These are phyloP conservation scores for Medauroidea extradentata DNA, from an alignment of 1,140 invertebrate genomes.

Conservation along the genomic window DNA sequence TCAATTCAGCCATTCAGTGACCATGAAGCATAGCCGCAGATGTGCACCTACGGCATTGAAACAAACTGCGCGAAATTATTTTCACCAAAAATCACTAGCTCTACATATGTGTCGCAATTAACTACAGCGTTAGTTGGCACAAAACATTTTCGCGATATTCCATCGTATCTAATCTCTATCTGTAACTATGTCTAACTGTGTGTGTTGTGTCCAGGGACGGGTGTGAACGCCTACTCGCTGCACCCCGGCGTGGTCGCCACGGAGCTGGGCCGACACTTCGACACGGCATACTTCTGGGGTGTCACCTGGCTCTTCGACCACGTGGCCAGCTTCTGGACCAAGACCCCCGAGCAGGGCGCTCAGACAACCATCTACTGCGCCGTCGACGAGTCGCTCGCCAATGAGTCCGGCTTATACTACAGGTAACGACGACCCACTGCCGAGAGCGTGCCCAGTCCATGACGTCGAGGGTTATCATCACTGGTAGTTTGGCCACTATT, in stretches of 20 bases:
- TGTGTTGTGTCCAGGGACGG: constrained; percentile 28
- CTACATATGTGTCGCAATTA: too few species aligned
- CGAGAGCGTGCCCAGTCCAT: background rate
- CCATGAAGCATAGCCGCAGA: too few species aligned
- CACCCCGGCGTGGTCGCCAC: constrained; percentile 72
- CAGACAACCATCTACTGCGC: constrained; percentile 78
- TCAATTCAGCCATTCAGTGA: too few species aligned
- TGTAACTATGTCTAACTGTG: too few species aligned
- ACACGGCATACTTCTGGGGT: constrained; percentile 22
- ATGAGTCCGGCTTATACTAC: constrained; percentile 60
- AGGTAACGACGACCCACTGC: constrained; percentile 39
- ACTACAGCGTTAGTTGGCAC: too few species aligned
- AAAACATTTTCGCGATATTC: too few species aligned
- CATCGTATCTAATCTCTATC: too few species aligned
- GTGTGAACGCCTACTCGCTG: constrained; percentile 61
- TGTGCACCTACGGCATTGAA: too few species aligned
- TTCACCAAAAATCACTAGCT: too few species aligned
- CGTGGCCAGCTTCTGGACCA: constrained; percentile 45
- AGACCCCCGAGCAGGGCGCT: constrained; percentile 62
- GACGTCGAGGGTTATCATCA: too few species aligned
- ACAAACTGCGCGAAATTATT: too few species aligned
- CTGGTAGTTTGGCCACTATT: too few species aligned
- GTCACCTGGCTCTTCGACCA: constrained; percentile 1
- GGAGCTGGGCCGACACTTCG: constrained; percentile 52
- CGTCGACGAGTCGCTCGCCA: constrained; percentile 59